phyloP scores from a whole-genome alignment of 2,797 vertebrate species.

The Bucorvus abyssinicus region DNA sequence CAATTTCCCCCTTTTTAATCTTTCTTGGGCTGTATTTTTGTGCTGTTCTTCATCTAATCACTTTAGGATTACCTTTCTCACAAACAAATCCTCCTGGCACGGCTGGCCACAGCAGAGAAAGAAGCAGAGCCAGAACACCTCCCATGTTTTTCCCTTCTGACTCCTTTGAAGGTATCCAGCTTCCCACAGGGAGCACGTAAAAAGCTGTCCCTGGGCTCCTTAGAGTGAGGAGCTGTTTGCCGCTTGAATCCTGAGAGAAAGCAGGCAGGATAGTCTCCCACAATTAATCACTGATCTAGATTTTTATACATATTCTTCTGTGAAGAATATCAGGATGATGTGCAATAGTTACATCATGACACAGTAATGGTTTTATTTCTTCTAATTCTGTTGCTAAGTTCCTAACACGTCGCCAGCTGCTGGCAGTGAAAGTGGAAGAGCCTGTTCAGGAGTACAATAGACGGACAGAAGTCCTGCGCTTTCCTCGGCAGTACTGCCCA shows the following conservation, averaged over 20 bases:
- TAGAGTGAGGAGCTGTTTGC: not conserved
- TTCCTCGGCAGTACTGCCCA: not conserved
- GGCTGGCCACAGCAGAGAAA: conserved; percentile 5
- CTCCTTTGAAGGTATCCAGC: conserved; percentile 31
- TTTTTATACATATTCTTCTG: not conserved
- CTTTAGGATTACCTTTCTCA: not conserved
- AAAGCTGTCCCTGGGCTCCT: not conserved
- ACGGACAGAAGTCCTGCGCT: not conserved
- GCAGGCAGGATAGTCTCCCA: not conserved
- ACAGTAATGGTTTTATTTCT: not conserved
- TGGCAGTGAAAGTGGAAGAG: not conserved
- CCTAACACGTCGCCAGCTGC: not conserved
- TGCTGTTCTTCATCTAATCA: not conserved
- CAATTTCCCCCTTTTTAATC: not conserved
- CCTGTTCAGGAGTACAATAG: not conserved
- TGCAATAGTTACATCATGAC: not conserved
- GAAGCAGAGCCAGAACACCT: conserved; percentile 31
- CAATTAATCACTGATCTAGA: not conserved
- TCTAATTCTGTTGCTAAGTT: not conserved
- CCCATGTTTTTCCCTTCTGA: conserved; percentile 28
- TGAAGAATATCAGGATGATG: not conserved
- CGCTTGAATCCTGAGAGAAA: not conserved
- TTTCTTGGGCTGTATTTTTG: not conserved
- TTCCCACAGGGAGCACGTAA: not conserved
- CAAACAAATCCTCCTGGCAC: not conserved